phyloP scores from a whole-genome alignment of 2,113 vertebrate species.

The Dicerorhinus sumatrensis region DNA sequence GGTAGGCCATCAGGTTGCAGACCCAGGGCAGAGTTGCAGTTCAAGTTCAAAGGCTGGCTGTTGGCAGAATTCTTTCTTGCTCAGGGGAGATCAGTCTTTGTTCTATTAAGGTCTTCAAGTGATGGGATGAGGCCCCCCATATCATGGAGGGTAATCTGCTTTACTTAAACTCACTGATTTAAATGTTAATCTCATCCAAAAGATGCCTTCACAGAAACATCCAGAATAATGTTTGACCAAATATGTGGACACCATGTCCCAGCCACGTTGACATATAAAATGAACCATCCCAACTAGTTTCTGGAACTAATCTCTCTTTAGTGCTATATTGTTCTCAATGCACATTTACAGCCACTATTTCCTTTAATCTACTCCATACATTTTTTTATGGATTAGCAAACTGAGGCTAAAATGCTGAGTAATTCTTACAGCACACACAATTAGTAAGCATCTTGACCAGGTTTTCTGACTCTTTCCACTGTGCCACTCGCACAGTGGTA shows the following conservation, averaged over 20 bases:
- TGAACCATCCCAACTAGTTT: not conserved
- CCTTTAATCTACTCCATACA: not conserved
- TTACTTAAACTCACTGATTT: not conserved
- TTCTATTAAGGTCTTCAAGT: not conserved
- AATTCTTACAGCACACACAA: not conserved
- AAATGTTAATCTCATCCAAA: not conserved
- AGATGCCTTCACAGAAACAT: not conserved
- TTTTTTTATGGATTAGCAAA: not conserved
- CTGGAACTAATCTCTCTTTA: not conserved
- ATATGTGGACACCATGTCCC: not conserved
- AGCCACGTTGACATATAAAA: not conserved
- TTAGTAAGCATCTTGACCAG: not conserved
- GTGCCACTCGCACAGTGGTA: not conserved
- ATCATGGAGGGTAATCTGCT: not conserved
- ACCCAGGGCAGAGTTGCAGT: not conserved
- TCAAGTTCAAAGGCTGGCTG: not conserved
- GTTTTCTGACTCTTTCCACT: not conserved
- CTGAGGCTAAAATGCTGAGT: not conserved
- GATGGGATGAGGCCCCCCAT: not conserved
- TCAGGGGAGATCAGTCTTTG: not conserved
- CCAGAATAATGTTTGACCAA: not conserved
- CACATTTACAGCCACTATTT: not conserved
- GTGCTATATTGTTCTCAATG: not conserved
- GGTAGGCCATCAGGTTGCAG: not conserved
- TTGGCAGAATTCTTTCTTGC: not conserved